Conservation (phyloP, 2,113 vertebrate species). For the Spilogale gracilis region DNA sequence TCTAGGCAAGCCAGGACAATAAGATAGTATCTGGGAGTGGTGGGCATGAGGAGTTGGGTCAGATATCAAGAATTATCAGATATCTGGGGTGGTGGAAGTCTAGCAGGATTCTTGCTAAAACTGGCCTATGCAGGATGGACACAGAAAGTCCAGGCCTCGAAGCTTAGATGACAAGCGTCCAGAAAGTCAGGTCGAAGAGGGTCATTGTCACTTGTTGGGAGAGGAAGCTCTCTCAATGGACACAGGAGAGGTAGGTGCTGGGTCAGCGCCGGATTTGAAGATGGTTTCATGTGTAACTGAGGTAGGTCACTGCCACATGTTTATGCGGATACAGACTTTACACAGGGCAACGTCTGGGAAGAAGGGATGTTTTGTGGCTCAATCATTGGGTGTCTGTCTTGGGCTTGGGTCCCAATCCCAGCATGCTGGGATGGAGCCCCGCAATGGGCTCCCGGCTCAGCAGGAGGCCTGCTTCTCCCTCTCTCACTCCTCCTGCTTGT, state of each 20-base stretch:
- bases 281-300: neutral
- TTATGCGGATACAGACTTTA: neutral
- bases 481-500: too few relatives aligned
- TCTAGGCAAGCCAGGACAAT: neutral
- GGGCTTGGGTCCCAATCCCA: too few relatives aligned
- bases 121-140: neutral
- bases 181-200: neutral
- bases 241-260: fast-evolving
- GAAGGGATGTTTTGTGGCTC: neutral
- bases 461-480: too few relatives aligned
- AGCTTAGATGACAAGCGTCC: neutral
- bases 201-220: neutral
- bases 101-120: neutral
- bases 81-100: neutral
- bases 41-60: neutral
- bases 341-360: neutral
- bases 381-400: too few relatives aligned
- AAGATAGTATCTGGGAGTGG: too few relatives aligned
- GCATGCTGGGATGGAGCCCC: too few relatives aligned
- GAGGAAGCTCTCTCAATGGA: neutral
- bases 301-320: fast-evolving
- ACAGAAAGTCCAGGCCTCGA: neutral
- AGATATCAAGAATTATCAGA: neutral
- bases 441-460: too few relatives aligned
- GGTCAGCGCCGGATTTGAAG: neutral